phyloP scores from a whole-genome alignment of 2,888 invertebrate species.

The Volucella bombylans region DNA sequence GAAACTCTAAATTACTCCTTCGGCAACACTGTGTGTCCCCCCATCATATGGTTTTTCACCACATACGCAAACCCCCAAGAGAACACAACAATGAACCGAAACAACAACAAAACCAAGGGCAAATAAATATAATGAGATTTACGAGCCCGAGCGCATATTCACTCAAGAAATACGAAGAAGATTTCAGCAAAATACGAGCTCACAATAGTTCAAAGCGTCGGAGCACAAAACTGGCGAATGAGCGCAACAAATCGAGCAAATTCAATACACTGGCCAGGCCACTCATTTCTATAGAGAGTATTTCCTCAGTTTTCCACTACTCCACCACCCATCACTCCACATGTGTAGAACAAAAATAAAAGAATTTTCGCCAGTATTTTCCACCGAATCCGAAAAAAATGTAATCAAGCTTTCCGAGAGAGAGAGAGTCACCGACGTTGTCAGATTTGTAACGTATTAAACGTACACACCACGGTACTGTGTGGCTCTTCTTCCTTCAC shows the following conservation, averaged over 20 bases:
- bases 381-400: slow-evolving; percentile 8
- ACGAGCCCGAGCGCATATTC: slow-evolving; percentile 57
- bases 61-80: slow-evolving; percentile 41
- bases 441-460: slow-evolving; percentile 53
- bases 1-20: too few relatives aligned
- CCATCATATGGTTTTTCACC: slow-evolving; percentile 30
- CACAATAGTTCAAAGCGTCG: slow-evolving; percentile 62
- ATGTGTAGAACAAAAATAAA: background rate
- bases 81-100: background rate
- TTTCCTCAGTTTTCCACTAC: slow-evolving; percentile 39
- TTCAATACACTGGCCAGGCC: slow-evolving; percentile 45
- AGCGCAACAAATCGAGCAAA: slow-evolving; percentile 66
- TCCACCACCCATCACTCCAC: background rate
- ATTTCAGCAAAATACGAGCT: slow-evolving; percentile 30
- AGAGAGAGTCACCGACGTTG: slow-evolving; percentile 52
- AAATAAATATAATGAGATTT: slow-evolving; percentile 69
- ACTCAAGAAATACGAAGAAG: slow-evolving; percentile 45
- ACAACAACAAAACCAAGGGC: slow-evolving; percentile 47
- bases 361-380: background rate
- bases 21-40: background rate
- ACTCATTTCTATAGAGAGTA: slow-evolving; percentile 61
- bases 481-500: slow-evolving; percentile 66
- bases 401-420: slow-evolving; percentile 26
- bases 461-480: slow-evolving; percentile 56
- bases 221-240: slow-evolving; percentile 61